These are phyloP conservation scores for Threskiornis aethiopicus DNA, from an alignment of 2,797 vertebrate genomes.

Conservation along the genomic window DNA sequence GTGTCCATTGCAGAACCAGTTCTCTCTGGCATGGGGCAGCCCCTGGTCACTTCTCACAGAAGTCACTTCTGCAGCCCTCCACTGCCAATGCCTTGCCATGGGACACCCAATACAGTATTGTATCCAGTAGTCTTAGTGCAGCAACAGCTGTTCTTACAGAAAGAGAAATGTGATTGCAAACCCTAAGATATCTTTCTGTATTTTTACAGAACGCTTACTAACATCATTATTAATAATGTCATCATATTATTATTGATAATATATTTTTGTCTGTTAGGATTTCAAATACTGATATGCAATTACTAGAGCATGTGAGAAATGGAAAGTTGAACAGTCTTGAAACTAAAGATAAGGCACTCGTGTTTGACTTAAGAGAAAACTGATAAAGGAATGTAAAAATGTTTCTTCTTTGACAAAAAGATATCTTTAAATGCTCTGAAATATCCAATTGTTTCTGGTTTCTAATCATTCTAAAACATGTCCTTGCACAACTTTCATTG, in stretches of 20 bases:
- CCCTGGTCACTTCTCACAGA: neutral
- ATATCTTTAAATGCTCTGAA: neutral
- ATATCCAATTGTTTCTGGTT: neutral
- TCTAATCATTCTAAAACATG: neutral
- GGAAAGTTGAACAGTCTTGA: neutral
- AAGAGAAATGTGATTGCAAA: neutral
- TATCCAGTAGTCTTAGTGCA: neutral
- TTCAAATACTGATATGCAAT: neutral
- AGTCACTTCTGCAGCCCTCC: neutral
- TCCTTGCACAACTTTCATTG: neutral
- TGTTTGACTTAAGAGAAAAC: neutral
- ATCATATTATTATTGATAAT: neutral
- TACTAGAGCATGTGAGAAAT: neutral
- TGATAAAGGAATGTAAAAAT: neutral
- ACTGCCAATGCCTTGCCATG: neutral
- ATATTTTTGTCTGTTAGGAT: neutral
- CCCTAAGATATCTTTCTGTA: neutral
- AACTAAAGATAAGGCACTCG: neutral
- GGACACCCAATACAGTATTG: neutral
- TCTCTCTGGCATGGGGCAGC: neutral
- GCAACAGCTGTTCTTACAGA: neutral
- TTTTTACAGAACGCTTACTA: neutral
- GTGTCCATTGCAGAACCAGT: neutral
- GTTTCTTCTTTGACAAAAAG: neutral
- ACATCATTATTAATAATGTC: neutral